Evolutionary conservation across 2,113 vertebrate genomes (phyloP), one percentile per base, ranked within the genome.

Genomic region (Bujurquina vittata): DNA sequence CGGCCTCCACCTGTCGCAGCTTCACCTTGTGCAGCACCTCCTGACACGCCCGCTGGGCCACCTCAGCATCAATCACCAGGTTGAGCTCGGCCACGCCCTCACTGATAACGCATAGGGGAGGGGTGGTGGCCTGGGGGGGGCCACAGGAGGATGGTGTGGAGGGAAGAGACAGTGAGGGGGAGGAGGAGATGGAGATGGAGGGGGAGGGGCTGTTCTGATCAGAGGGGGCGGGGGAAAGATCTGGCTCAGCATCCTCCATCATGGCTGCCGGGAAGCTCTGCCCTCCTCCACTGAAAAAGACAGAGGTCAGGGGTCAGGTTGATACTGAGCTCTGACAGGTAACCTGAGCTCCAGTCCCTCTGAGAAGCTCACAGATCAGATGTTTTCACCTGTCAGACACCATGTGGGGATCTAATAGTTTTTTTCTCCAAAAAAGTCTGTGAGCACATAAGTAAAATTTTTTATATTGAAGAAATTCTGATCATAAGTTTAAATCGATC

Each of bases 1-100:
- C 65, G 4, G 10, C 18, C 22, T 84, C 40, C 0, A 69, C 55
- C 40, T 73, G 87, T 4, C 55, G n/a, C 0, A 88, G 75, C 1
- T 97, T 96, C 1, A 98, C 97, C 81, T 98, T 96, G 82, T 98
- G 96, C 62, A 99, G 95, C 0, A 99, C 98, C 17, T 99, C 97
- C 86, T 97, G 93, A 31, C 98, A 99, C 10, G 98, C 97, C 5
- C 96, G 97, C 75, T 97, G 92, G 0, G 98, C 98, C 59, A 99
- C 97, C 91, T 98, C 98, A 0, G 97, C 93, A 93, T 99, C 97
- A 35, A 99, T 99, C 78, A 99, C 96, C 1, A 95, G 78, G 75
- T 94, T 94, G 46, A 97, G 94, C 83, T 99, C 98, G 1, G 92
- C 94, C 1, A 95, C 89, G 0, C 97, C 97, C 86, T 99, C 98